Percentiles rank a stretch among this genome's conserved stretches.
Conservation (phyloP, 2,113 vertebrate genomes). For the Zeus faber region DNA sequence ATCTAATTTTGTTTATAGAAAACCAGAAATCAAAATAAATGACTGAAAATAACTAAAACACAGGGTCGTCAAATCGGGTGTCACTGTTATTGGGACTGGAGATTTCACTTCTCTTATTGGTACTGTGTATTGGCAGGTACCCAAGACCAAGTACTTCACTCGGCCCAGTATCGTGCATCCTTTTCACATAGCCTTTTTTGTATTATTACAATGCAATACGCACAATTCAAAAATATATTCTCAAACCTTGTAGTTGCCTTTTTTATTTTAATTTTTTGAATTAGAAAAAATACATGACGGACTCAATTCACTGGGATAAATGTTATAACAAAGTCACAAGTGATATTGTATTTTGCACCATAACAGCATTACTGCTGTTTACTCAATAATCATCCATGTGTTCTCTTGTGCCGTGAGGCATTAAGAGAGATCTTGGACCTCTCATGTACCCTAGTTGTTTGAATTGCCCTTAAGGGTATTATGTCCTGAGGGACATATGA, state of each 20-base stretch:
- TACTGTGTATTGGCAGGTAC: no score
- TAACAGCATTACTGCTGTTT: conserved; percentile 26
- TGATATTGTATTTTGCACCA: conserved; percentile 45
- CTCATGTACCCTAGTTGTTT: conserved; percentile 23
- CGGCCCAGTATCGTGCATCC: no score
- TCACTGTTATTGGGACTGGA: no score
- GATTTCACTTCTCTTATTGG: no score
- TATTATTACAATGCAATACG: conserved; percentile 61
- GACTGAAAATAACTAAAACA: no score
- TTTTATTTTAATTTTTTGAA: conserved; percentile 25
- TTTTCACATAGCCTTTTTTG: conserved; percentile 49
- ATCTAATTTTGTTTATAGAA: no score
- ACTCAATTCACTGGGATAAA: conserved; percentile 39
- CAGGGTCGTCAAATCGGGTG: no score
- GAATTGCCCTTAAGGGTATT: conserved; percentile 22
- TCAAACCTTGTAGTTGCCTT: conserved; percentile 45
- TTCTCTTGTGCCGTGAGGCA: conserved; percentile 38
- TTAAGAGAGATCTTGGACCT: conserved; percentile 20
- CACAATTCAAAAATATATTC: conserved; percentile 68
- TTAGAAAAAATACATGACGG: conserved; percentile 64
- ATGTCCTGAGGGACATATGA: conserved; percentile 36
- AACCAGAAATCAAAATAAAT: no score
- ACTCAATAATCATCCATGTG: conserved; percentile 15
- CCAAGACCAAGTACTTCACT: no score
- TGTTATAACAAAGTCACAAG: conserved; percentile 46